phyloP scores from a whole-genome alignment of 1,140 invertebrate genomes.

The Acromyrmex charruanus region DNA sequence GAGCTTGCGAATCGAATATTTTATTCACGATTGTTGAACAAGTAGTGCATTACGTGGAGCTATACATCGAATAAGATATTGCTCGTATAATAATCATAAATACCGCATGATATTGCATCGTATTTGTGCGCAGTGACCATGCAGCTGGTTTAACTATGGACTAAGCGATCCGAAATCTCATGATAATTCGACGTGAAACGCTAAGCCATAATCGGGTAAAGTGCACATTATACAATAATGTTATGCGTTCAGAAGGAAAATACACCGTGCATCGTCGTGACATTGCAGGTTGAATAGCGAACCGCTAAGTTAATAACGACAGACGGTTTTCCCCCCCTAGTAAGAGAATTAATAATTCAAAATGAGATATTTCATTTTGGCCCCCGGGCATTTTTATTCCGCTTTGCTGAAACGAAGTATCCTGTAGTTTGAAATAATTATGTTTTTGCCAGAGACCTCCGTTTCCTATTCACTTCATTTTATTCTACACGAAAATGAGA shows the following conservation, averaged over 20 bases:
- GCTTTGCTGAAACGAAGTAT: constrained; percentile 40
- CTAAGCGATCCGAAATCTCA: neutral
- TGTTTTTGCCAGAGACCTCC: constrained; percentile 21
- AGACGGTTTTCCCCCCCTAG: neutral
- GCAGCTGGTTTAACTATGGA: neutral
- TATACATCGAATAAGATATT: neutral
- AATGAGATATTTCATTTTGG: constrained; percentile 24
- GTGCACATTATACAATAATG: neutral
- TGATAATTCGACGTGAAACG: neutral
- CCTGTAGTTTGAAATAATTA: constrained; percentile 53
- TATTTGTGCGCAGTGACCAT: neutral
- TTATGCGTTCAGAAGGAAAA: neutral
- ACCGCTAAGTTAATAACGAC: neutral
- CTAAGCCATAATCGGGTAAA: neutral
- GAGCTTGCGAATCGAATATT: constrained; percentile 71
- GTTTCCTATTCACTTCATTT: constrained; percentile 29
- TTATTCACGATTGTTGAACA: constrained; percentile 73
- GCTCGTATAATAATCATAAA: constrained; percentile 4
- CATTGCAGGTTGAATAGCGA: neutral
- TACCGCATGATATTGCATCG: neutral
- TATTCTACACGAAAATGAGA: constrained; percentile 32
- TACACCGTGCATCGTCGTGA: neutral
- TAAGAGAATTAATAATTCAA: constrained; percentile 48
- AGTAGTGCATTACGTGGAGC: constrained; percentile 22
- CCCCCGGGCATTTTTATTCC: neutral